Percentiles rank a stretch among this genome's conserved stretches.
Evolutionary conservation across 2,888 invertebrate genomes (phyloP).

Genomic region (Bruchidius siliquastri): DNA sequence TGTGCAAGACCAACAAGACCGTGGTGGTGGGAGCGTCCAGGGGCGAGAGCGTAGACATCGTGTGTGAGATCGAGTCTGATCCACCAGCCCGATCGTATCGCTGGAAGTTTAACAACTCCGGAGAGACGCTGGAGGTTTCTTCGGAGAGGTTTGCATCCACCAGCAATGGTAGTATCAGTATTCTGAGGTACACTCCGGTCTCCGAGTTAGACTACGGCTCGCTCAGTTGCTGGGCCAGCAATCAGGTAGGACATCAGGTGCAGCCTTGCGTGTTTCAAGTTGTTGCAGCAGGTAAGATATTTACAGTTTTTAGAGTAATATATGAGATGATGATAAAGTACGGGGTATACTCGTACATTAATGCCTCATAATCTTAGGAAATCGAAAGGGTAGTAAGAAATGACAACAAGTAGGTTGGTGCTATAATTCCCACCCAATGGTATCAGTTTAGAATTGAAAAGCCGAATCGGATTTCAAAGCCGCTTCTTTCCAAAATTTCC

Average conservation of each 20-base stretch:
- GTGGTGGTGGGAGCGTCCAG: slow-evolving; percentile 83
- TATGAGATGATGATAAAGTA: too few species aligned
- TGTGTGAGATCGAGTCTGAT: slow-evolving; percentile 88
- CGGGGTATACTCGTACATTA: too few species aligned
- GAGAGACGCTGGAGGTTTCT: slow-evolving; percentile 79
- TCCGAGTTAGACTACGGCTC: slow-evolving; percentile 80
- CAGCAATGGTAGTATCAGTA: slow-evolving; percentile 68
- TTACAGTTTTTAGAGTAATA: too few species aligned
- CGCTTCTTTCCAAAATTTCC: too few species aligned
- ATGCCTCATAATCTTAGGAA: too few species aligned
- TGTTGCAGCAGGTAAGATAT: slow-evolving; percentile 73
- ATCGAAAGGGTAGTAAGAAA: too few species aligned
- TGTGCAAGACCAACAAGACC: slow-evolving; percentile 72
- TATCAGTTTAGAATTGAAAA: too few species aligned
- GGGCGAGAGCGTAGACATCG: slow-evolving; percentile 79
- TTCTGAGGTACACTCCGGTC: slow-evolving; percentile 59
- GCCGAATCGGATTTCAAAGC: too few species aligned
- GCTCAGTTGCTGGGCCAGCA: slow-evolving; percentile 79
- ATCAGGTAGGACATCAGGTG: slow-evolving; percentile 76
- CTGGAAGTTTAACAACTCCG: slow-evolving; percentile 94
- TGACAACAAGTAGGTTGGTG: too few species aligned
- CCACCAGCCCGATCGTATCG: slow-evolving; percentile 85
- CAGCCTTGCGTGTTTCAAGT: slow-evolving; percentile 85
- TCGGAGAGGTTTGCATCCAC: slow-evolving; percentile 69
- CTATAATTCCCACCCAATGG: too few species aligned